Evolutionary conservation across 2,113 vertebrate species (phyloP), one percentile per base, ranked within the genome.

Genomic region (human): DNA sequence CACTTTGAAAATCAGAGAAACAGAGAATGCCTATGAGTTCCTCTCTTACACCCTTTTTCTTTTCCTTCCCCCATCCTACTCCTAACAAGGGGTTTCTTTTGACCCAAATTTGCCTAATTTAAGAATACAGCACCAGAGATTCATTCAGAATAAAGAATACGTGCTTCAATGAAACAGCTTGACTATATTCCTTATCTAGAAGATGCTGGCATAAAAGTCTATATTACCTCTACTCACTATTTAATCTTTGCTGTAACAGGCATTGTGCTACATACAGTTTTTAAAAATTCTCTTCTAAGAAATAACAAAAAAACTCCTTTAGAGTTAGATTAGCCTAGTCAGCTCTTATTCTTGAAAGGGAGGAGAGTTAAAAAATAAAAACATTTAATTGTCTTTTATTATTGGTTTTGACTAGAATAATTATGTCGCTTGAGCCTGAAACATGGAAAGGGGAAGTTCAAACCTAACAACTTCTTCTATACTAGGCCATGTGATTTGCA

Each of bases 331-430:
- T 72, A 81, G 35, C 32, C 43, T 84, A 38, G 27, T 66, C 9
- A 16, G 35, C 22, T 35, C 45, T 50, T 20, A 79, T 50, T 50
- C 17, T 32, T 50, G 18, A 89, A 94, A 87, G 27, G 10, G 50
- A 27, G 66, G 9, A 72, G 1, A 57, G 7, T 86, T 57, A 73
- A 90, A 84, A 23, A 18, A 66, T n/a, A 61, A 83, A 93, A 93
- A 30, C 2, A 76, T 6, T 32, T 59, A 64, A 45, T 59, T 96
- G 4, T 68, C 79, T 93, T 73, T 81, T 64, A 81, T 52, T 84
- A 48, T 89, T 89, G n/a, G 25, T 85, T 89, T 89, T 89, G 55
- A 30, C 72, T 78, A 82, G 78, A 93, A 75, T 93, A 64, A 68
- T 81, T 61, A 79, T 83, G 43, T 48, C 73, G 38, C 35, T 68